Evolutionary conservation across 1,140 invertebrate genomes (phyloP).

Genomic region (Latrodectus geometricus): DNA sequence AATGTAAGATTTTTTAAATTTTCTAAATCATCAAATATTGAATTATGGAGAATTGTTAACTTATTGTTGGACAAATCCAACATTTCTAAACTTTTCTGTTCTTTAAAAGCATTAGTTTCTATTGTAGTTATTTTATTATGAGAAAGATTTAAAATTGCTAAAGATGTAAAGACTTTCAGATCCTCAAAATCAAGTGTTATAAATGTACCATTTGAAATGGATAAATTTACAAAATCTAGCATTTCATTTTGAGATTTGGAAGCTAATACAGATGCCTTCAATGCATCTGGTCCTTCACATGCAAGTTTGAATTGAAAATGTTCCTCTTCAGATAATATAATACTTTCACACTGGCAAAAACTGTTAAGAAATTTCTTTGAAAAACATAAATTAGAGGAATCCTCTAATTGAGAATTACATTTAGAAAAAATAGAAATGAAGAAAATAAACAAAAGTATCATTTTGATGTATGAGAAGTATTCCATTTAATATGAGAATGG

Average conservation of each 20-base stretch:
- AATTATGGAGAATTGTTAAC: conserved; percentile 4
- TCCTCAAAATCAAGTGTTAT: background rate
- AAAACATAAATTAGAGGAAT: conserved; percentile 10
- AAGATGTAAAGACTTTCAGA: conserved; percentile 8
- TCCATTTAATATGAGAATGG: too few relatives aligned
- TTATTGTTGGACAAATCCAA: conserved; percentile 51
- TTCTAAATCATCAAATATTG: conserved; percentile 14
- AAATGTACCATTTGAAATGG: background rate
- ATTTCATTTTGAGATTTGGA: conserved; percentile 9
- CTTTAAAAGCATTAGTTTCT: conserved; percentile 31
- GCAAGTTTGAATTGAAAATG: conserved; percentile 28
- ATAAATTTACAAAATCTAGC: conserved; percentile 12
- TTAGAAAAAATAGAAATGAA: background rate
- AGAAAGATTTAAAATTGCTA: conserved; percentile 26
- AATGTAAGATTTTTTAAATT: conserved; percentile 44
- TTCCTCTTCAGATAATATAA: background rate
- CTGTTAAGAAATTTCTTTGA: conserved; percentile 22
- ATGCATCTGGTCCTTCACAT: conserved; percentile 19
- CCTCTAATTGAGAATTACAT: conserved; percentile 3
- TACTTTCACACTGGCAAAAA: conserved; percentile 27
- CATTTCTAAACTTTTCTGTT: conserved; percentile 19
- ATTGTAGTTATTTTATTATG: conserved; percentile 34
- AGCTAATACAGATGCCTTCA: conserved; percentile 20
- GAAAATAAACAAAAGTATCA: too few relatives aligned
- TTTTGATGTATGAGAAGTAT: too few relatives aligned